Evolutionary conservation across 2,888 invertebrate species (phyloP).

Genomic region (Drosophila nr. medialis): DNA sequence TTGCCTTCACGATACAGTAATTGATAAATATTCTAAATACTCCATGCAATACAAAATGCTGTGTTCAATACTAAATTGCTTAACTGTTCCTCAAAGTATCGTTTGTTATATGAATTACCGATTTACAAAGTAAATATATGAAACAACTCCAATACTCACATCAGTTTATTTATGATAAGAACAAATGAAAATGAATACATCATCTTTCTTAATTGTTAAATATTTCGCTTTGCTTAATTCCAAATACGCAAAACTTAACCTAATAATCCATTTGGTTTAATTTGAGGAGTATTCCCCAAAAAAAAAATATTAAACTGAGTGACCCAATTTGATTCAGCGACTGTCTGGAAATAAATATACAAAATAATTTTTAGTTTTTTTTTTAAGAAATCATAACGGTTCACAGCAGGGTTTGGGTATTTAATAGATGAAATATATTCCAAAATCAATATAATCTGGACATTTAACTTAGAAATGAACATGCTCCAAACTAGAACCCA

Average conservation of each 20-base stretch:
- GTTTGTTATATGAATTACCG: neutral
- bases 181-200: neutral
- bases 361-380: neutral
- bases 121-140: neutral
- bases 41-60: neutral
- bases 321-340: neutral
- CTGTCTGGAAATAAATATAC: constrained; percentile 4
- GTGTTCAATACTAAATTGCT: neutral
- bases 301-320: neutral
- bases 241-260: neutral
- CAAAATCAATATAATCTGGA: neutral
- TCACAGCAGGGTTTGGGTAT: neutral
- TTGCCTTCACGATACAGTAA: neutral
- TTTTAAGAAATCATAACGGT: neutral
- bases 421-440: neutral
- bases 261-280: neutral
- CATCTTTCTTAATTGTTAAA: accelerated
- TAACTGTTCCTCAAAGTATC: neutral
- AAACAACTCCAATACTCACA: neutral
- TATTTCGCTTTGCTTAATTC: neutral
- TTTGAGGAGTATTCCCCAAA: neutral
- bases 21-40: constrained; percentile 8
- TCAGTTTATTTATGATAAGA: neutral
- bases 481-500: neutral
- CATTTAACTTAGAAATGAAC: neutral